A percentile compares a stretch with the other conserved stretches of the same genome.
These are phyloP conservation scores for Euplexia lucipara DNA, from an alignment of 2,888 invertebrate species.

Conservation along the genomic window DNA sequence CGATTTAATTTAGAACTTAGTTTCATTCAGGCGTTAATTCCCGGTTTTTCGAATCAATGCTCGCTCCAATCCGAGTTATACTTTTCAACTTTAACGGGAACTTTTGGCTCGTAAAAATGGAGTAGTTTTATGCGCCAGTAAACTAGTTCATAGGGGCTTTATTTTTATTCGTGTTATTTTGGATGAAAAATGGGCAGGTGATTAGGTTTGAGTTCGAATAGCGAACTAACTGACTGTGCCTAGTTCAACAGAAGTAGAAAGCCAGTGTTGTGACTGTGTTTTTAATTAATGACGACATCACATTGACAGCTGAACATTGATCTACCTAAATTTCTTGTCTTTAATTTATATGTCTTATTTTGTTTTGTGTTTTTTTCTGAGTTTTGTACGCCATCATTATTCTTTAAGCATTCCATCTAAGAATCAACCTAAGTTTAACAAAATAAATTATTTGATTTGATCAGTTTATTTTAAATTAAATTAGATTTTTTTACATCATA, in stretches of 20 bases:
- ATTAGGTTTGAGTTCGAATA: constrained; percentile 27
- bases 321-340: too few species aligned
- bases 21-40: constrained; percentile 51
- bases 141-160: constrained; percentile 42
- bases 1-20: constrained; percentile 46
- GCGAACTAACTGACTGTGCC: not conserved
- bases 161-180: constrained; percentile 47
- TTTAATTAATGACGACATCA: too few species aligned
- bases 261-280: too few species aligned
- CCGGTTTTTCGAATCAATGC: constrained; percentile 52
- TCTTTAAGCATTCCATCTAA: too few species aligned
- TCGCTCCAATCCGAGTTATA: constrained; percentile 39
- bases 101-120: constrained; percentile 53
- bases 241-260: not conserved
- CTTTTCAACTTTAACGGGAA: constrained; percentile 50
- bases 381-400: too few species aligned
- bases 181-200: constrained; percentile 26
- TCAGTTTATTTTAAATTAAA: too few species aligned
- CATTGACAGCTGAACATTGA: too few species aligned
- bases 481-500: too few species aligned
- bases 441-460: too few species aligned
- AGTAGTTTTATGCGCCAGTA: constrained; percentile 54
- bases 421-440: too few species aligned
- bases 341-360: too few species aligned
- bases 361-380: too few species aligned